A percentile compares a stretch with the other conserved stretches of the same genome.
phyloP scores from a whole-genome alignment of 2,888 invertebrate species.

The Cyclophora punctaria region DNA sequence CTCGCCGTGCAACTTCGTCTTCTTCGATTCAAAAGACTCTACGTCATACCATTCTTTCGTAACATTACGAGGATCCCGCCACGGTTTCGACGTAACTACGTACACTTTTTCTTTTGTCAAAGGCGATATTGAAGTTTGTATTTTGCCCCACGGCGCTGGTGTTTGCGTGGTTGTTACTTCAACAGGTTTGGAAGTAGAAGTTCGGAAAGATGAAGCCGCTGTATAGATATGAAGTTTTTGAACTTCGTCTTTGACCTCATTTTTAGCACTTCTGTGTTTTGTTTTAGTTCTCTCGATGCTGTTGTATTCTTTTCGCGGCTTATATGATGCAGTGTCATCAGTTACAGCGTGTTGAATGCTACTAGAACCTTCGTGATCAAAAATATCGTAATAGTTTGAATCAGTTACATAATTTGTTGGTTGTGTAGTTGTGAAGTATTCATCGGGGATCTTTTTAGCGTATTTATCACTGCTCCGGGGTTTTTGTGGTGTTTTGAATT shows the following conservation, averaged over 20 bases:
- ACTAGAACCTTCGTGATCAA: slow-evolving; percentile 66
- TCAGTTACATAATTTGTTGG: slow-evolving; percentile 50
- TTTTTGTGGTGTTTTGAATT: slow-evolving; percentile 62
- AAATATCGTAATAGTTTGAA: slow-evolving; percentile 48
- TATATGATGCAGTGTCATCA: slow-evolving; percentile 30
- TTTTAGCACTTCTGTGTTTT: slow-evolving; percentile 36
- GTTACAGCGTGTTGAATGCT: slow-evolving; percentile 59
- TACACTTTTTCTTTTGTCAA: slow-evolving; percentile 86
- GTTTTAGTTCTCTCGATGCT: slow-evolving; percentile 46
- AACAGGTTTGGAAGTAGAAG: slow-evolving; percentile 33
- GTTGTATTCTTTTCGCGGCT: slow-evolving; percentile 49
- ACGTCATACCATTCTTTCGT: slow-evolving; percentile 45
- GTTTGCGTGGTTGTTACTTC: slow-evolving; percentile 42
- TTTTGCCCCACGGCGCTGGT: slow-evolving; percentile 77
- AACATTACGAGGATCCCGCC: slow-evolving; percentile 44
- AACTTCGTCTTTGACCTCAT: slow-evolving; percentile 36
- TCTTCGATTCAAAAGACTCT: slow-evolving; percentile 51
- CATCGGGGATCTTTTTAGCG: slow-evolving; percentile 85
- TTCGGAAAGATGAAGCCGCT: slow-evolving; percentile 57
- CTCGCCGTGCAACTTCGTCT: slow-evolving; percentile 35
- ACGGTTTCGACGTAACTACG: slow-evolving; percentile 86
- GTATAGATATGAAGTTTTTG: slow-evolving; percentile 58
- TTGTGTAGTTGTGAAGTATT: slow-evolving; percentile 80
- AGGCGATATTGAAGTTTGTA: slow-evolving; percentile 83
- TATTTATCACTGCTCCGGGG: slow-evolving; percentile 74